Conservation (phyloP, 2,888 invertebrate genomes). For the Xestia sexstrigata region DNA sequence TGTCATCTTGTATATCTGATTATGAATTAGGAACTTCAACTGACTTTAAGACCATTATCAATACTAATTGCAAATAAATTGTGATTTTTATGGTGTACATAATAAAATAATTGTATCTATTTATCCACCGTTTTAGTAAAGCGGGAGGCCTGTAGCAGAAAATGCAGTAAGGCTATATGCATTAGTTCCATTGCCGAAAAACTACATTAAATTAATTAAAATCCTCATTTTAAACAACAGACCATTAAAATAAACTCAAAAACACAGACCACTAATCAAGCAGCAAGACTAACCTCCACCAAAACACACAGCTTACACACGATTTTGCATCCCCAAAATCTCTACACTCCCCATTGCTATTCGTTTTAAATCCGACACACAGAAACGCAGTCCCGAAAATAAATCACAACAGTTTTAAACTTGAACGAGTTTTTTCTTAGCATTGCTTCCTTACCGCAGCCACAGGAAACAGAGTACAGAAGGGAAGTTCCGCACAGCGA, state of each 20-base stretch:
- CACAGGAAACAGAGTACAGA: neutral
- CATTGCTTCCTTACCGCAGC: constrained; percentile 44
- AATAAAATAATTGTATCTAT: neutral
- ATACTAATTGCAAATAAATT: no score
- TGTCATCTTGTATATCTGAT: no score
- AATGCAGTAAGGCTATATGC: neutral
- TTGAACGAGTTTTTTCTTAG: constrained; percentile 51
- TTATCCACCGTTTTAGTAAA: neutral
- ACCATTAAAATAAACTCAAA: neutral
- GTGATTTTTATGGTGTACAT: neutral
- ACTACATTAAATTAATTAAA: neutral
- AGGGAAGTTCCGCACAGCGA: neutral
- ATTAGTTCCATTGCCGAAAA: neutral
- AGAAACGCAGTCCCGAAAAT: constrained; percentile 59
- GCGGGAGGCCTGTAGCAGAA: neutral
- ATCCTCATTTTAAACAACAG: neutral
- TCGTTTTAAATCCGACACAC: constrained; percentile 57
- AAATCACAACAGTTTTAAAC: constrained; percentile 68
- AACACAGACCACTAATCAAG: constrained; percentile 18
- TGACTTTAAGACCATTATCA: no score
- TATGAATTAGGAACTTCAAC: no score
- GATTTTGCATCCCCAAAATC: constrained; percentile 33
- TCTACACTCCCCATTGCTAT: constrained; percentile 29
- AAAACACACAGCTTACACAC: constrained; percentile 37
- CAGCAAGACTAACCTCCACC: constrained; percentile 25